phyloP scores from a whole-genome alignment of 2,888 invertebrate genomes.

The Rhopalosiphum nymphaeae region DNA sequence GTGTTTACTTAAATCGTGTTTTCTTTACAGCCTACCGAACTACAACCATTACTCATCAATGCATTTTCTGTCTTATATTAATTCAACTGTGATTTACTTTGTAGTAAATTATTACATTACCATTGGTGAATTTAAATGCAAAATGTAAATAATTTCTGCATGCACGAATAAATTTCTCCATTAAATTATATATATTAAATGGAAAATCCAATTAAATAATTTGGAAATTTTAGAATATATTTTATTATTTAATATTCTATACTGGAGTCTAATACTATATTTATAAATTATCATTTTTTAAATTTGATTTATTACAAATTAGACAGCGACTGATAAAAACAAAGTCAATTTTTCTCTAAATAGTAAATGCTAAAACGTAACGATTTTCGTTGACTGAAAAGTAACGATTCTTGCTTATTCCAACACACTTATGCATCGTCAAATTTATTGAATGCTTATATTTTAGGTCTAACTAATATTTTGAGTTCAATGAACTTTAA shows the following conservation, averaged over 20 bases:
- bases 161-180: neutral
- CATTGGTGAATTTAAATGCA: neutral
- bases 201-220: neutral
- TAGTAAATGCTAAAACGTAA: neutral
- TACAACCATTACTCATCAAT: neutral
- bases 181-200: neutral
- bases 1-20: constrained; percentile 1
- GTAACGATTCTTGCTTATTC: neutral
- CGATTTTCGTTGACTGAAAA: neutral
- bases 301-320: neutral
- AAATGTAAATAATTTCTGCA: neutral
- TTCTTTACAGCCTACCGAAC: neutral
- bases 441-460: neutral
- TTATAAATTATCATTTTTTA: neutral
- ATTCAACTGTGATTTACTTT: neutral
- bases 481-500: neutral
- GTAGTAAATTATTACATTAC: neutral
- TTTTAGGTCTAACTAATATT: neutral
- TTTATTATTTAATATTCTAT: neutral
- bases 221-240: neutral
- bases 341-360: neutral
- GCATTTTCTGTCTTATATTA: neutral
- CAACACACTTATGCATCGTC: rapidly evolving
- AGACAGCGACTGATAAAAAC: neutral
- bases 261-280: neutral